Conservation (phyloP, 2,888 invertebrate species). For the Watsonalla cultraria region DNA sequence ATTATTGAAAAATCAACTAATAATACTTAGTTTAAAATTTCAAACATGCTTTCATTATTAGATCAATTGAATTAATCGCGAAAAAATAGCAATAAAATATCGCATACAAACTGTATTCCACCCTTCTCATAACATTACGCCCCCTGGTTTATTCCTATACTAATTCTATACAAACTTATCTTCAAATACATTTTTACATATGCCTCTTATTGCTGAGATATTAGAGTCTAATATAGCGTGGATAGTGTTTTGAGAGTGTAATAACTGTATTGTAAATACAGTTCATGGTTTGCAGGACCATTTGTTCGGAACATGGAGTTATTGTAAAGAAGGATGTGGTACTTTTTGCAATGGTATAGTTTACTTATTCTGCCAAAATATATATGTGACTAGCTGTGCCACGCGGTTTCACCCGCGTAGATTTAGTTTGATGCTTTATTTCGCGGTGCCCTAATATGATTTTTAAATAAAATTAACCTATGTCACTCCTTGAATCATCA, state of each 20-base stretch:
- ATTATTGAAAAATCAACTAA: too few species aligned
- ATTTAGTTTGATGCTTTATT: too few species aligned
- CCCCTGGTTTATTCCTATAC: conserved; percentile 49
- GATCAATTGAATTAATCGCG: not conserved
- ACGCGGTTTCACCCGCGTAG: too few species aligned
- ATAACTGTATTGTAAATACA: conserved; percentile 12
- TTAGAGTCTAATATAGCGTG: not conserved
- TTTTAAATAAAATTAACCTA: too few species aligned
- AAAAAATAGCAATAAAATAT: not conserved
- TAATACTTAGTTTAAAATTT: too few species aligned
- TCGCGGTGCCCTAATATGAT: too few species aligned
- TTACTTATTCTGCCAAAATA: too few species aligned
- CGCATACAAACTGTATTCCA: not conserved
- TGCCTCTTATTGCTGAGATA: not conserved
- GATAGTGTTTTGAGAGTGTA: not conserved
- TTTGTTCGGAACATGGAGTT: conserved; percentile 40
- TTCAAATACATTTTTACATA: not conserved
- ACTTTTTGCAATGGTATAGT: too few species aligned
- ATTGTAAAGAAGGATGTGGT: not conserved
- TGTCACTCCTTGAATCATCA: too few species aligned
- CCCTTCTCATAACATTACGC: conserved; percentile 22
- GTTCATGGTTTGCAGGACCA: conserved; percentile 49
- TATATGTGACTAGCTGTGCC: too few species aligned
- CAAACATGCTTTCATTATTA: not conserved
- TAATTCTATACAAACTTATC: conserved; percentile 2